Conservation (phyloP, 1,140 invertebrate genomes). For the Spodoptera frugiperda region DNA sequence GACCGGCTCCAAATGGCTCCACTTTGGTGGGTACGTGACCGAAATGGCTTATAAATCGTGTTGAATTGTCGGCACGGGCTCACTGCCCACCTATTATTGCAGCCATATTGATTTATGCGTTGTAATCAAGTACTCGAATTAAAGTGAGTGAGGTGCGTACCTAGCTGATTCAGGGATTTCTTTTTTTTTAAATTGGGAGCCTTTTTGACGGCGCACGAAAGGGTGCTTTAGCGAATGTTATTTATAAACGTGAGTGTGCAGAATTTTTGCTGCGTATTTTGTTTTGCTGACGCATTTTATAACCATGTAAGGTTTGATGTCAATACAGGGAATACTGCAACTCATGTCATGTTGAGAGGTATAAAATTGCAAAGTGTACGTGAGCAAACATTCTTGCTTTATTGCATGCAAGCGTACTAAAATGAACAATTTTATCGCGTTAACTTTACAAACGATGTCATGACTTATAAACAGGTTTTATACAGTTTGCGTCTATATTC, state of each 20-base stretch:
- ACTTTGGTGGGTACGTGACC: slow-evolving; percentile 72
- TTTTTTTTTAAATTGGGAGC: slow-evolving; percentile 25
- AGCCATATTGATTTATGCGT: slow-evolving; percentile 66
- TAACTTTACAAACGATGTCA: too few species aligned
- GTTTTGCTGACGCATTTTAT: slow-evolving; percentile 35
- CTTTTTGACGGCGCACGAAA: slow-evolving; percentile 7
- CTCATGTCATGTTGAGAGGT: not conserved
- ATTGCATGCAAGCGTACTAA: too few species aligned
- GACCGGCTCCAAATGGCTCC: slow-evolving; percentile 67
- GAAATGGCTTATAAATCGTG: slow-evolving; percentile 76
- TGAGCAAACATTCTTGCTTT: too few species aligned
- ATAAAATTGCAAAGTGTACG: not conserved
- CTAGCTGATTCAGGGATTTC: slow-evolving; percentile 27
- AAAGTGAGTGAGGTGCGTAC: slow-evolving; percentile 53
- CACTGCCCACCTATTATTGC: slow-evolving; percentile 71
- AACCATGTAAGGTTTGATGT: slow-evolving; percentile 1
- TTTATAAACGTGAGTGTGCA: slow-evolving; percentile 23
- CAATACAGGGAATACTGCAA: slow-evolving; percentile 14
- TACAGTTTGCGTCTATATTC: too few species aligned
- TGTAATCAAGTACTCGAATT: slow-evolving; percentile 65
- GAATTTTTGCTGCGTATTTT: slow-evolving; percentile 28
- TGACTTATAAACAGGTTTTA: too few species aligned
- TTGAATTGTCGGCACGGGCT: slow-evolving; percentile 58
- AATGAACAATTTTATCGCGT: too few species aligned
- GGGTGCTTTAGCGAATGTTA: slow-evolving; percentile 19